Base-by-base conservation (phyloP, 2,113 vertebrate genomes). In the Eretmodus cyanostictus region DNA sequence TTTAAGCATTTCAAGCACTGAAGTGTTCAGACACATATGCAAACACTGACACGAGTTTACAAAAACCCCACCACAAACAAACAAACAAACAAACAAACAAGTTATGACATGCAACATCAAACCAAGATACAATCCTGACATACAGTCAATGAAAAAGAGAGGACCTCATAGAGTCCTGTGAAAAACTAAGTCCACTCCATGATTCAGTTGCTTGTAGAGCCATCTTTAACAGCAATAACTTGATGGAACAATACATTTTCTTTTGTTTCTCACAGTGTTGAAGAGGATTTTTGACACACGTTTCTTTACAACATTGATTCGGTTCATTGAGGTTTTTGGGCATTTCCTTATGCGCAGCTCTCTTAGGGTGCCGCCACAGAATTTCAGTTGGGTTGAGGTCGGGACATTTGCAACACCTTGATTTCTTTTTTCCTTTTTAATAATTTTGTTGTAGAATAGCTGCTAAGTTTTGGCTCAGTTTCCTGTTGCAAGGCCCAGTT, bases 21-120 rank as follows among this genome's bases (percentile, higher is more conserved):
- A 36, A n/a, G 42, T 49, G 71, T 76, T 19, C 24, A 49, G 71
- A 76, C 42, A 45, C 2, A 27, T 27, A 47, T 76, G 42, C 27
- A 49, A 78, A 49, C 9, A 49, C 24, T 78, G 27, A 0, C 14
- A 3, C 2, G 0, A 1, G 2, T 0, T 49, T 76, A 76, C 40
- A 49, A 76, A 47, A 31, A 0, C 9, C 31, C 59, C 16, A 63
- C 59, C 2, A 8, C 10, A 8, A 29, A 68, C 40, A 73, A 73
- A 0, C n/a, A 66, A 19, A 0, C 5, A 61, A 29, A 31, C 14
- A 59, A 36, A 66, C n/a, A 22, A 68, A 24, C 12, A 68, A 40
- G 10, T 13, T 16, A 42, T 73, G 68, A 73, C 5, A 27, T 27
- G 22, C 13, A 73, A 27, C 38, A 27, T 73, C 38, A 73, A 16